Percentiles rank a stretch among this genome's conserved stretches.
phyloP scores from a whole-genome alignment of 2,797 vertebrate species.

The Hybognathus amarus region DNA sequence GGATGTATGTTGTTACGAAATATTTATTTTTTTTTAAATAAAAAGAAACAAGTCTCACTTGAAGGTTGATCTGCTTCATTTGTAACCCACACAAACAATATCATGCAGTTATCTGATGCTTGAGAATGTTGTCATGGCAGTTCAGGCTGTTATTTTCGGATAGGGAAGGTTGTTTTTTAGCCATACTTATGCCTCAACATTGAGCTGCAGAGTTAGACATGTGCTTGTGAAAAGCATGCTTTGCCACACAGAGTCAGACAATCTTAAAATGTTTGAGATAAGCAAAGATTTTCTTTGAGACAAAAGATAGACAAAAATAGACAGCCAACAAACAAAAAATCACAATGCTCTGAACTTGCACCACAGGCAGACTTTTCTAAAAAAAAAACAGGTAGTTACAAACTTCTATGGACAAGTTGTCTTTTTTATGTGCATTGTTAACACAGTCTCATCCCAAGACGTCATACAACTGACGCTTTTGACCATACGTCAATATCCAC shows the following conservation, averaged over 20 bases:
- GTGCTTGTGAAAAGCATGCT: neutral
- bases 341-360: neutral
- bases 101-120: conserved; percentile 29
- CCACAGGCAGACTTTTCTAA: neutral
- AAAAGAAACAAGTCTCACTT: neutral
- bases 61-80: conserved; percentile 1
- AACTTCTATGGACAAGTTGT: too few species aligned
- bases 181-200: neutral
- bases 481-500: too few species aligned
- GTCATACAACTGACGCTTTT: too few species aligned
- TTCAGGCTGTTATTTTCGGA: conserved; percentile 15
- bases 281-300: neutral
- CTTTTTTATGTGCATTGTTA: too few species aligned
- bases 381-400: too few species aligned
- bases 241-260: neutral
- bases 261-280: conserved; percentile 7
- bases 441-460: too few species aligned
- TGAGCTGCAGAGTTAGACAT: neutral
- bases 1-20: neutral
- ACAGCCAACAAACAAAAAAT: neutral
- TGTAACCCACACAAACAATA: conserved; percentile 7
- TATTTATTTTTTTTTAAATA: neutral
- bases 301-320: neutral
- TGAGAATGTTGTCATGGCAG: conserved; percentile 12
- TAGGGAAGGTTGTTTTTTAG: conserved; percentile 3